These are phyloP conservation scores for Rana temporaria DNA, from an alignment of 2,113 vertebrate genomes.

Conservation along the genomic window DNA sequence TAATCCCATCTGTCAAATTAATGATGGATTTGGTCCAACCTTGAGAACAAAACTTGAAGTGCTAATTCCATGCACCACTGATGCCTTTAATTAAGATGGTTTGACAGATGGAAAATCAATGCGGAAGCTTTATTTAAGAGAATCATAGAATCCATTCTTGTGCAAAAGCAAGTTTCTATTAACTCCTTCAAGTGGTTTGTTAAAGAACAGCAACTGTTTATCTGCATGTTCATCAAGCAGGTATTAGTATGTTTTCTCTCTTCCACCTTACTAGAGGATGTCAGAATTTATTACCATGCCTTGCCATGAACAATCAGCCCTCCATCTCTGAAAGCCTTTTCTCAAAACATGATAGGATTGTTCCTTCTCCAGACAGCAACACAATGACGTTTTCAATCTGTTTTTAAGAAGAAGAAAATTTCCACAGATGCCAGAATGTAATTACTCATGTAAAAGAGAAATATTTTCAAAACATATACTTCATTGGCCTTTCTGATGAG, in stretches of 20 bases:
- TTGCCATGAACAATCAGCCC: too few species aligned
- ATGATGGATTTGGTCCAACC: constrained; percentile 62
- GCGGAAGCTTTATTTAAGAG: constrained; percentile 70
- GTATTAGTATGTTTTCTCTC: too few species aligned
- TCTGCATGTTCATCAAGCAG: background rate
- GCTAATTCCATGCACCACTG: constrained; percentile 64
- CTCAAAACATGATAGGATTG: too few species aligned
- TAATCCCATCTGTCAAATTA: constrained; percentile 65
- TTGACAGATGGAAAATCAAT: constrained; percentile 75
- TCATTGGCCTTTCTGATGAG: too few species aligned
- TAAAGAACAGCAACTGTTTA: background rate
- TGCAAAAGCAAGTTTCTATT: constrained; percentile 22
- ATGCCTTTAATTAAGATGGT: constrained; percentile 68
- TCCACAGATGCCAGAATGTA: constrained; percentile 10
- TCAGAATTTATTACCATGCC: too few species aligned
- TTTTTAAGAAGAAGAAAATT: background rate
- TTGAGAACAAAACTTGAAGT: constrained; percentile 66
- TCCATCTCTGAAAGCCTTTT: too few species aligned
- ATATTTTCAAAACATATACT: background rate
- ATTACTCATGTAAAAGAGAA: background rate
- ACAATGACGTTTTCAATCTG: background rate
- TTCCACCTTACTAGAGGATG: too few species aligned
- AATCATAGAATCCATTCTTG: constrained; percentile 47
- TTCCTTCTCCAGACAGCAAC: too few species aligned
- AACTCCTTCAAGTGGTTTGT: constrained; percentile 19